Evolutionary conservation across 2,888 invertebrate species (phyloP).

Genomic region (Leptinotarsa haldemani): DNA sequence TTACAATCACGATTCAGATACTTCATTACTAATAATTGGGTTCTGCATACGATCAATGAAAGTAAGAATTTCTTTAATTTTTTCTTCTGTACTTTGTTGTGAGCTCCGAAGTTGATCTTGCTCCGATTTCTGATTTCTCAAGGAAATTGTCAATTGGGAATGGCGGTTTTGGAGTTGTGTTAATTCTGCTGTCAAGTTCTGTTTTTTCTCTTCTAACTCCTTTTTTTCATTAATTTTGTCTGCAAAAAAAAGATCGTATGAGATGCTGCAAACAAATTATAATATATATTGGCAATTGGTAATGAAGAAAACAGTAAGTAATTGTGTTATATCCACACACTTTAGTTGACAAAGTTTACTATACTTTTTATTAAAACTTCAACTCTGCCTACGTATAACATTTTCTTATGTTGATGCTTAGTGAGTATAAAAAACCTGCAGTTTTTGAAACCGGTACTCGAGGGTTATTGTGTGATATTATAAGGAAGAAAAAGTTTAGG

Average conservation of each 20-base stretch:
- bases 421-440: too few species aligned
- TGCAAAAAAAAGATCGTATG: slow-evolving; percentile 46
- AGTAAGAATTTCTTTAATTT: slow-evolving; percentile 61
- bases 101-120: slow-evolving; percentile 60
- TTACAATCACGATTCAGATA: slow-evolving; percentile 9
- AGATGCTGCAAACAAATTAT: background rate
- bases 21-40: slow-evolving; percentile 12
- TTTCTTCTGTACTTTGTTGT: slow-evolving; percentile 61
- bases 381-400: too few species aligned
- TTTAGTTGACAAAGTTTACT: too few species aligned
- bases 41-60: slow-evolving; percentile 57
- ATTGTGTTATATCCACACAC: too few species aligned
- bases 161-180: slow-evolving; percentile 64
- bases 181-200: slow-evolving; percentile 61
- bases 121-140: slow-evolving; percentile 61
- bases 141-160: slow-evolving; percentile 63
- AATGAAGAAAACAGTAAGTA: too few species aligned
- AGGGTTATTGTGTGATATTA: too few species aligned
- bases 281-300: too few species aligned
- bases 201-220: slow-evolving; percentile 61
- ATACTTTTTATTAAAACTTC: too few species aligned
- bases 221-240: slow-evolving; percentile 64
- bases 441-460: too few species aligned
- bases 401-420: too few species aligned
- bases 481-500: too few species aligned